Evolutionary conservation across 2,797 vertebrate species (phyloP).

Genomic region (Linurgus olivaceus): DNA sequence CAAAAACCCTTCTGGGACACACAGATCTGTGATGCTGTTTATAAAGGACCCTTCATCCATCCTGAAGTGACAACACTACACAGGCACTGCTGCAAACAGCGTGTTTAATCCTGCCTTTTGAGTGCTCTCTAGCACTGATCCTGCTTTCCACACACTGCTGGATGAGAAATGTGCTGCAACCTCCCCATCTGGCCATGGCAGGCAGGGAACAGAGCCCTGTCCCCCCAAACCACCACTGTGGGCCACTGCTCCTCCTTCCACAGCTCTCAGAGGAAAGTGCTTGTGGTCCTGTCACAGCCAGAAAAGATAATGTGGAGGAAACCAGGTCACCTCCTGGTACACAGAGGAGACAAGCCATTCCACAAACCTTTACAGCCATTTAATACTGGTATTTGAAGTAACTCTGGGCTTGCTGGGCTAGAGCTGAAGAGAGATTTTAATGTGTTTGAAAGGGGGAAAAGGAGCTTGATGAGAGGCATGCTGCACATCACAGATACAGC

Average conservation of each 20-base stretch:
- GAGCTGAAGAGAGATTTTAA: neutral
- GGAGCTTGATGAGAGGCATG: neutral
- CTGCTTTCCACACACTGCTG: neutral
- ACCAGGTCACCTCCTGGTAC: neutral
- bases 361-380: neutral
- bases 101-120: neutral
- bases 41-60: neutral
- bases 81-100: neutral
- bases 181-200: neutral
- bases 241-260: neutral
- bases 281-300: neutral
- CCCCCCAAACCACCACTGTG: neutral
- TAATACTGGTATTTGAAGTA: neutral
- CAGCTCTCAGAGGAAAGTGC: fast-evolving
- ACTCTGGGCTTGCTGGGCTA: neutral
- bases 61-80: neutral
- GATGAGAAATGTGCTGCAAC: neutral
- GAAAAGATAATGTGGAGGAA: neutral
- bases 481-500: neutral
- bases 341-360: neutral
- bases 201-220: neutral
- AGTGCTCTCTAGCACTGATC: neutral
- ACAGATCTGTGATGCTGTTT: neutral
- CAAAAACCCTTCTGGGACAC: neutral
- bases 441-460: neutral